Conservation (phyloP, 2,797 vertebrate genomes). For the Malacoraja senta region DNA sequence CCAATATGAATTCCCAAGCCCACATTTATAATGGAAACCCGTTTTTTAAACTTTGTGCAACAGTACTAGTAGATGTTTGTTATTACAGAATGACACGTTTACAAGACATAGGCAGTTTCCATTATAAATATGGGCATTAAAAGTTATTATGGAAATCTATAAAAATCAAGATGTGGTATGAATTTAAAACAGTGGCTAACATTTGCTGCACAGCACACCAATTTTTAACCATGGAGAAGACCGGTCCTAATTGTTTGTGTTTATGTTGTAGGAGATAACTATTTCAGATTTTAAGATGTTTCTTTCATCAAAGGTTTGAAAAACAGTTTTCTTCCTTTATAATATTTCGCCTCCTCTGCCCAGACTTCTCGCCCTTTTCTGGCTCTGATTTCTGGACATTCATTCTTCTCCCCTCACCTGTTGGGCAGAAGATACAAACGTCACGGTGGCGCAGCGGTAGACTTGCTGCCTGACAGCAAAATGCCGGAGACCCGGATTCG, state of each 20-base stretch:
- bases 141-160: not conserved
- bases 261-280: not conserved
- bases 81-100: not conserved
- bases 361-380: not conserved
- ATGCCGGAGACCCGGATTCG: no score
- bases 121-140: not conserved
- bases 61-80: no score
- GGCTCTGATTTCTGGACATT: not conserved
- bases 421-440: no score
- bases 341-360: not conserved
- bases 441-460: no score
- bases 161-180: not conserved
- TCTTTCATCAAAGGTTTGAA: not conserved
- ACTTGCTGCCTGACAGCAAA: no score
- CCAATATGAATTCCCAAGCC: not conserved
- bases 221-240: not conserved
- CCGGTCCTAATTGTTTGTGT: not conserved
- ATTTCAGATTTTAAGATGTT: not conserved
- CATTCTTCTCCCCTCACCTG: no score
- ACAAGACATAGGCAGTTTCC: not conserved
- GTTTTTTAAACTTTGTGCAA: not conserved
- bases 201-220: not conserved
- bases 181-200: not conserved
- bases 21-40: not conserved
- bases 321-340: not conserved